Conservation (phyloP, 2,888 invertebrate species). For the Rhimphoctona megacephalus region DNA sequence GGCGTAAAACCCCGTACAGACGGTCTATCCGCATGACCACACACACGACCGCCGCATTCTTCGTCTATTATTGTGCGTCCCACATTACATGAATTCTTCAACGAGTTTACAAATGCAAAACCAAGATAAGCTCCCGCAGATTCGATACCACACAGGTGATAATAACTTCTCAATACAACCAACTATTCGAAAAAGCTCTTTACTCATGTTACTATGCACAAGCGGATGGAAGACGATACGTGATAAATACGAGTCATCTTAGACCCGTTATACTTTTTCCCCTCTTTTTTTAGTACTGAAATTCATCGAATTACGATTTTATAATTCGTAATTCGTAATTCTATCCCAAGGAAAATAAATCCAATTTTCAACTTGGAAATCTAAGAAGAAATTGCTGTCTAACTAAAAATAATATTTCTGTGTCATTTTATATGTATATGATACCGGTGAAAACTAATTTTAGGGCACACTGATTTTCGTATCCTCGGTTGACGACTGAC, state of each 20-base stretch:
- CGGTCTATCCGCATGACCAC: background rate
- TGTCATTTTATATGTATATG: background rate
- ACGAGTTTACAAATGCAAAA: background rate
- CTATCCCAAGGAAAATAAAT: background rate
- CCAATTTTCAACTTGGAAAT: background rate
- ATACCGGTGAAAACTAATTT: too few species aligned
- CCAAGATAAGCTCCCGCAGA: background rate
- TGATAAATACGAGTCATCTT: background rate
- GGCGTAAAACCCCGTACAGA: constrained; percentile 40
- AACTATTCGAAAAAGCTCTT: background rate
- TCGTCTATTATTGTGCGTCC: background rate
- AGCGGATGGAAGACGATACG: constrained; percentile 5
- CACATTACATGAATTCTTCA: background rate
- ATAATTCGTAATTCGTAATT: background rate
- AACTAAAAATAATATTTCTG: background rate
- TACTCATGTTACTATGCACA: background rate
- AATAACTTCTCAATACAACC: background rate
- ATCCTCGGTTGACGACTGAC: background rate
- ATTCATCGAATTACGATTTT: background rate
- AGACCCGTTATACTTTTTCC: background rate
- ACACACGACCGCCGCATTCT: background rate
- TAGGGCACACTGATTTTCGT: too few species aligned
- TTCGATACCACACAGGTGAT: background rate
- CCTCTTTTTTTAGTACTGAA: background rate
- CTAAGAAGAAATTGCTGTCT: background rate